Base-by-base conservation (phyloP, 2,797 vertebrate genomes). In the Harpagifer antarcticus region DNA sequence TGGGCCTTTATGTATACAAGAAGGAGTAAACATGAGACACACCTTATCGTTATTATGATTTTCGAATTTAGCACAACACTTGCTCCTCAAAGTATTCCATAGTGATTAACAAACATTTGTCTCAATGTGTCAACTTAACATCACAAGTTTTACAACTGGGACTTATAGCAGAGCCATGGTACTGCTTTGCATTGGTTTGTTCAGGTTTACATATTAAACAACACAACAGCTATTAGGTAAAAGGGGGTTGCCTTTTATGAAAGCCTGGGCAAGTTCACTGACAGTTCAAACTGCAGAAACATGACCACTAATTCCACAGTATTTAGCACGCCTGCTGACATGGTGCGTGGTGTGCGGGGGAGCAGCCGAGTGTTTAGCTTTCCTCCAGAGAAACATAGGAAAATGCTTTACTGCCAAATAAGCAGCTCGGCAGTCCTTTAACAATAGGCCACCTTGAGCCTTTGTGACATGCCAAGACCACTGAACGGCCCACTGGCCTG, bases 401-500 rank as follows among this genome's bases (percentile, higher is more conserved):
- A 86, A 81, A 57, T 5, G n/a, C 53, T 50, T 23, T 10, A 49
- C 63, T 69, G 66, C 56, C 72, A 57, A 54, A 79, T 82, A 86
- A 86, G 69, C 76, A 8, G 67, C 74, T 89, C 72, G 83, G 83
- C 70, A 52, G 17, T 63, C 75, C 11, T 53, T 52, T 65, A 78
- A 88, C 85, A 88, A 86, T 84, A 48, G 76, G 44, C 72, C 79
- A 84, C 75, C 77, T 84, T 86, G 66, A 76, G 80, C 61, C 72
- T 81, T 66, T 16, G 43, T 76, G 78, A 79, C 76, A 83, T 65
- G 76, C 59, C 64, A 55, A 69, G 68, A 76, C 74, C 70, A 54
- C 17, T 33, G 31, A 42, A 74, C 37, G 52, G 62, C 49, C 43
- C 33, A n/a, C 20, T 54, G 60, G 4, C 49, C 65, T 33, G 20